phyloP scores from a whole-genome alignment of 1,140 invertebrate genomes.

The Heliconius hermathena region DNA sequence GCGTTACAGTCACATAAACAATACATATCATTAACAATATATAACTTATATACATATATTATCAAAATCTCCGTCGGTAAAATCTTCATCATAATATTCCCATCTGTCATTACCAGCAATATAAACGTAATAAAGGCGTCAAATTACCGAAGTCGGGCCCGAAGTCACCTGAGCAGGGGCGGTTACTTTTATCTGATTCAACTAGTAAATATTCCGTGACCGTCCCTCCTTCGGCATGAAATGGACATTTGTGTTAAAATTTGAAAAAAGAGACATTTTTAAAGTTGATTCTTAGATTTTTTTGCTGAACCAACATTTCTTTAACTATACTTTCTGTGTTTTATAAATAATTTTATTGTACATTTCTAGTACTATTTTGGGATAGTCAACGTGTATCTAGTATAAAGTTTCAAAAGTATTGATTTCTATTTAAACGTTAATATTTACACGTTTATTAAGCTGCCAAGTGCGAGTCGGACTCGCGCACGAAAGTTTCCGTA shows the following conservation, averaged over 20 bases:
- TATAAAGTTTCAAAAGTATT: background rate
- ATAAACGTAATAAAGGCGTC: slow-evolving; percentile 69
- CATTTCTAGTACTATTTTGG: background rate
- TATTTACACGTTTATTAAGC: no score
- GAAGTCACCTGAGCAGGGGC: slow-evolving; percentile 64
- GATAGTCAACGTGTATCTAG: background rate
- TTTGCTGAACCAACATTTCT: background rate
- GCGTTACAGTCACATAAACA: no score
- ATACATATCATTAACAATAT: background rate
- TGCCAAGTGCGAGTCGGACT: no score
- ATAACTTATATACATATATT: background rate
- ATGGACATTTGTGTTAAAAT: slow-evolving; percentile 49
- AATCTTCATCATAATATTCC: slow-evolving; percentile 43
- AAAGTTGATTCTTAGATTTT: background rate
- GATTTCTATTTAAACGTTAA: no score
- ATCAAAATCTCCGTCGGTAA: background rate
- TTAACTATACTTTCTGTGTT: background rate
- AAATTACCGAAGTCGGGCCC: slow-evolving; percentile 71
- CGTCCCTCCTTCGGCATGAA: slow-evolving; percentile 60
- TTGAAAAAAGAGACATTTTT: background rate
- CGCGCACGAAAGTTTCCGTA: no score
- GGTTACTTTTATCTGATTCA: slow-evolving; percentile 63
- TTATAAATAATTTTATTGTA: background rate
- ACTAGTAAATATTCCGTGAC: slow-evolving; percentile 69
- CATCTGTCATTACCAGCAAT: slow-evolving; percentile 53